Evolutionary conservation across 1,140 invertebrate genomes (phyloP), one percentile per base, ranked within the genome.

Genomic region (Eumeta japonica): DNA sequence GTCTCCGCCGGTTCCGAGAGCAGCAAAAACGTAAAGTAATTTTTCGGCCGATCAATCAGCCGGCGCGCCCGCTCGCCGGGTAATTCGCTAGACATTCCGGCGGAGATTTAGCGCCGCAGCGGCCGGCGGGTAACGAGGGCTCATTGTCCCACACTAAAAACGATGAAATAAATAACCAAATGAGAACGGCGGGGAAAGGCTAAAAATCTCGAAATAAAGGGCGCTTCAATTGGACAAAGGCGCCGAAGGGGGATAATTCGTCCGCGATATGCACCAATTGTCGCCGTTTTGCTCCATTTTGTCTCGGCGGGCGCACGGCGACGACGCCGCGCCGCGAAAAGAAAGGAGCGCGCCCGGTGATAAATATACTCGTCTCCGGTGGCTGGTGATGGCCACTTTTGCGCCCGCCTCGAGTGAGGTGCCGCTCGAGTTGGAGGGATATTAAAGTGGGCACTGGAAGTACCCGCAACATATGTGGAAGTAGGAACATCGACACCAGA

Each of bases 11-110:
- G 11, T 15, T 4, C 35, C 45, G 48, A 43, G 50, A 43, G 35
- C 12, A 33, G 43, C 55, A 55, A 60, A 65, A 61, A 50, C 54
- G 54, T 52, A 60, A 61, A 68, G 64, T 68, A 68, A 70, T 66
- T 65, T 62, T 63, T 59, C 61, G 50, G 64, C 58, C 58, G 55
- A 73, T 73, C 68, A 71, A 71, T 73, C 68, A 71, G 49, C 49
- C 45, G 53, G 59, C 67, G 68, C 45, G 48, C 52, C 50, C 55
- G 55, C 50, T 55, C 43, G 46, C 48, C 46, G 48, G 65, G 49
- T 73, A 73, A 73, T 68, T 71, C 68, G 58, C 64, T 70, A 73
- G 62, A 68, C 5, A 73, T 73, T 71, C 68, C 68, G 53, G n/a
- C 38, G 41, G 60, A 71, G 68, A 73, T 73, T 73, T 73, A 73